These are phyloP conservation scores for Pandemis heparana DNA, from an alignment of 2,888 invertebrate genomes.

Conservation along the genomic window DNA sequence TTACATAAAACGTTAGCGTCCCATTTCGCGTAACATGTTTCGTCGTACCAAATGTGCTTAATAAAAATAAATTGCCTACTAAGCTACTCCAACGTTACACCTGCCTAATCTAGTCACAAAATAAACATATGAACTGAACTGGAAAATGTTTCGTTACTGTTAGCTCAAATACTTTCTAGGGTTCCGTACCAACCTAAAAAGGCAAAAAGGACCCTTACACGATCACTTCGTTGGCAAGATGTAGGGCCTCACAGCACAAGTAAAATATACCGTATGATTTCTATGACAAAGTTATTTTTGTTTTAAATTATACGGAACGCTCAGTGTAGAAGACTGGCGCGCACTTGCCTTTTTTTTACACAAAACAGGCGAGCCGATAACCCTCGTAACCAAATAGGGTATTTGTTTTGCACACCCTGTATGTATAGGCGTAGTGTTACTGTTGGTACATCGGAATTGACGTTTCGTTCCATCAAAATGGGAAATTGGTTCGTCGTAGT, in stretches of 20 bases:
- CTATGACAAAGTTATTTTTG: no score
- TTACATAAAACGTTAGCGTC: neutral
- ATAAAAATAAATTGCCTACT: conserved; percentile 33
- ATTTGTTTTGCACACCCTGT: conserved; percentile 43
- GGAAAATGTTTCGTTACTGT: neutral
- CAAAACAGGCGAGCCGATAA: neutral
- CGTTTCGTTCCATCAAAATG: conserved; percentile 40
- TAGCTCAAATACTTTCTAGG: neutral
- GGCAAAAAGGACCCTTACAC: no score
- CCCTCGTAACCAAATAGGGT: conserved; percentile 43
- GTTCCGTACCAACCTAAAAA: no score
- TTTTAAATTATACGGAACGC: no score
- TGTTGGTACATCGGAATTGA: conserved; percentile 37
- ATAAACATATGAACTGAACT: neutral
- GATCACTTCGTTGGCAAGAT: no score
- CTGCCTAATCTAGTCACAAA: conserved; percentile 19
- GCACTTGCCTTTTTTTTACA: no score
- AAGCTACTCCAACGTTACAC: conserved; percentile 17
- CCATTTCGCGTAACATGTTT: neutral
- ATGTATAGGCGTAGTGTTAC: conserved; percentile 35
- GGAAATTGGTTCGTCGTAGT: conserved; percentile 27
- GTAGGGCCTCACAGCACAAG: no score
- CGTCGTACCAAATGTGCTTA: conserved; percentile 9
- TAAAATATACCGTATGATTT: no score
- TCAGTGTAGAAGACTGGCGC: no score